Conservation (phyloP, 1,140 invertebrate genomes). For the Zaprionus ornatus region DNA sequence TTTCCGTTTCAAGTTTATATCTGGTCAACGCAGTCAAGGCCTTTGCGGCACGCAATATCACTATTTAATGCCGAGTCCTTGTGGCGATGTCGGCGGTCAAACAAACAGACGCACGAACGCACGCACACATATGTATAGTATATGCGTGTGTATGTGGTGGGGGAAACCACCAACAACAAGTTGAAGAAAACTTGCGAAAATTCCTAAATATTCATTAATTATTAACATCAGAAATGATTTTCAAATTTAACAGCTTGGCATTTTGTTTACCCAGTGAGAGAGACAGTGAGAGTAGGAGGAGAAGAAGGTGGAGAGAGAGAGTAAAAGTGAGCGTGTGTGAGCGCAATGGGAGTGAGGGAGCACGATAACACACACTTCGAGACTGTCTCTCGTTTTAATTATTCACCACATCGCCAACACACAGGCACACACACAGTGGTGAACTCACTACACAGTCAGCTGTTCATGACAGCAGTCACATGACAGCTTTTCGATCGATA, state of each 20-base stretch:
- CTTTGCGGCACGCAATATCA: slow-evolving; percentile 67
- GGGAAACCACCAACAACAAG: slow-evolving; percentile 2
- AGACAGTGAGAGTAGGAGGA: background rate
- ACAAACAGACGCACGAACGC: background rate
- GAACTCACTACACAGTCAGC: slow-evolving; percentile 65
- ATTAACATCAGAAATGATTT: slow-evolving; percentile 43
- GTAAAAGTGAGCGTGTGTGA: background rate
- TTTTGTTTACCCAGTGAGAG: slow-evolving; percentile 68
- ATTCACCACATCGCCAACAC: slow-evolving; percentile 27
- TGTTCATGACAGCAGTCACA: slow-evolving; percentile 80
- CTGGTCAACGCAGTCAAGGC: slow-evolving; percentile 67
- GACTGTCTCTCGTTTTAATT: slow-evolving; percentile 1
- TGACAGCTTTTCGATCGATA: slow-evolving; percentile 79
- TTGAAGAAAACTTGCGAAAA: slow-evolving; percentile 9
- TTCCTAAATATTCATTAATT: slow-evolving; percentile 25
- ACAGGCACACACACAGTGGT: slow-evolving; percentile 42
- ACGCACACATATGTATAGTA: background rate
- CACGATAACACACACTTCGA: slow-evolving; percentile 1
- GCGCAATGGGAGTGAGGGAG: slow-evolving; percentile 11
- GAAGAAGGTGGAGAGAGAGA: background rate
- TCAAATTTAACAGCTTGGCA: slow-evolving; percentile 40
- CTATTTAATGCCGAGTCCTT: slow-evolving; percentile 68
- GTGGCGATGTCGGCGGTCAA: slow-evolving; percentile 11
- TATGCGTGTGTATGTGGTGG: background rate
- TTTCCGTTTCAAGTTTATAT: slow-evolving; percentile 69